Base-by-base conservation (phyloP, 2,113 vertebrate genomes). In the Anseranas semipalmata region DNA sequence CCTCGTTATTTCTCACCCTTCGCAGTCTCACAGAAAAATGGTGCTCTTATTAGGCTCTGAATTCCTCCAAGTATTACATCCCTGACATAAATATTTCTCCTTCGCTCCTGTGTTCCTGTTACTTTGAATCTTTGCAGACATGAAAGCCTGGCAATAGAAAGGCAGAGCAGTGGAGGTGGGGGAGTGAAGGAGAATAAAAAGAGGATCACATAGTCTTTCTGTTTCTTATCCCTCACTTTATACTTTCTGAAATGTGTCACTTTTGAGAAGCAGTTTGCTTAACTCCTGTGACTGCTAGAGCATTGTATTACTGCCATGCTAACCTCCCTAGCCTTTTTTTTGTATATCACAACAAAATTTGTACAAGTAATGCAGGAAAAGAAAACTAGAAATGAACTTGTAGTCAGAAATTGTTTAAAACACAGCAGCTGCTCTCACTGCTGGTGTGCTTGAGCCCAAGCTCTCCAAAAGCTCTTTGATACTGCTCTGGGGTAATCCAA, bases 401-500 rank as follows among this genome's bases (percentile, higher is more conserved):
- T 90, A 97, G 92, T 95, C 85, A 96, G 93, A 97, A 95, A 84
- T 74, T 95, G 85, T 46, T 83, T 96, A 96, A 98, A 97, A 97
- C 77, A 95, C 79, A 90, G 91, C 96, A 98, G 94, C 96, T 97
- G 94, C 92, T 96, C 35, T 96, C 80, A 89, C 24, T 81, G 92
- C 89, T 95, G 91, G 92, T 95, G 78, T 94, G 71, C 81, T 97
- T 68, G 52, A 97, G 93, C 85, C 33, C 35, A 62, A 90, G 89
- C 4, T 91, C 94, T 96, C 19, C 24, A 95, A 96, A 97, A 97
- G 85, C 78, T 95, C 96, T 97, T 96, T 98, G 96, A 96, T 97
- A 97, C 75, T 65, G 53, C 6, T 9, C 66, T 72, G 85, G 96
- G 82, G 72, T 96, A 96, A 97, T 90, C 83, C 76, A 96, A 46